Evolutionary conservation across 2,797 vertebrate species (phyloP).

Genomic region (Acridotheres tristis): DNA sequence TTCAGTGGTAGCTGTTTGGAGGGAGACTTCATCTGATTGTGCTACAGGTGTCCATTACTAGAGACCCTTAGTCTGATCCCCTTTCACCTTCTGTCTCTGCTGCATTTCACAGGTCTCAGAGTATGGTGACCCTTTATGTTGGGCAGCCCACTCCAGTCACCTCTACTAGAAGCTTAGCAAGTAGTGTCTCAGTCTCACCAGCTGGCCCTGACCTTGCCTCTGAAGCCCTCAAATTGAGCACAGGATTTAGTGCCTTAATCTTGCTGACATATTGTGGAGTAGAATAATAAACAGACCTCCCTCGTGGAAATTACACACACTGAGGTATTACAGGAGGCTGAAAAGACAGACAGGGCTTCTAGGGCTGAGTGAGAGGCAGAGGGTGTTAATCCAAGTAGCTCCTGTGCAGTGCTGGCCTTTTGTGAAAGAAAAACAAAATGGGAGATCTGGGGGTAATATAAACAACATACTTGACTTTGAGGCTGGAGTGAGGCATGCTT

Average conservation of each 20-base stretch:
- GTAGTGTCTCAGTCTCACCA: background rate
- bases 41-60: background rate
- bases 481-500: background rate
- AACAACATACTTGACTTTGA: background rate
- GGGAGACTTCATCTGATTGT: background rate
- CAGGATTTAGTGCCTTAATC: background rate
- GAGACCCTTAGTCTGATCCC: background rate
- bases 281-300: background rate
- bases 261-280: background rate
- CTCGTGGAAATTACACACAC: background rate
- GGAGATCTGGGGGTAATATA: background rate
- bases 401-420: background rate
- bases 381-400: background rate
- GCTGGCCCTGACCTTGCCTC: background rate
- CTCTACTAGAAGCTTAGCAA: background rate
- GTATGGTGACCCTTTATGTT: background rate
- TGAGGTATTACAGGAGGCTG: background rate
- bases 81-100: background rate
- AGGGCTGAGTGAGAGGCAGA: background rate
- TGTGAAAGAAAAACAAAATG: background rate
- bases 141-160: background rate
- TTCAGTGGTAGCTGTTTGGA: background rate
- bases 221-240: background rate
- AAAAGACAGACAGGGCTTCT: background rate
- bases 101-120: background rate